Evolutionary conservation across 1,140 invertebrate species (phyloP).

Genomic region (Drosophila bifasciata): DNA sequence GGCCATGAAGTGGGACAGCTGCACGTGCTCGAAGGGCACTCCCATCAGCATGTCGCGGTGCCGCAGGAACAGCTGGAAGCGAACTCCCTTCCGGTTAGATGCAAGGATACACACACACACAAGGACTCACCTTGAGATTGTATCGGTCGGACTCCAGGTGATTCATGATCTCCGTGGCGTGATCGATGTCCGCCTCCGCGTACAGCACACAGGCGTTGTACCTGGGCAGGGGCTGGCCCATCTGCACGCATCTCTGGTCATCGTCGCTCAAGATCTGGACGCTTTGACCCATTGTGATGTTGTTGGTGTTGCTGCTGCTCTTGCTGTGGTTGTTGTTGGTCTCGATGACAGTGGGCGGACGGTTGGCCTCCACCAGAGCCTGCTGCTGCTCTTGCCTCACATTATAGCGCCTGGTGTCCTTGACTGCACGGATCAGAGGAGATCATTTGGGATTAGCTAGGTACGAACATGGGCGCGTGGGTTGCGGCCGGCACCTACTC

Average conservation of each 20-base stretch:
- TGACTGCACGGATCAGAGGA: conserved; percentile 74
- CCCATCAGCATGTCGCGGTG: conserved; percentile 88
- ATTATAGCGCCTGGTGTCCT: conserved; percentile 65
- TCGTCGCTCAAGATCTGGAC: conserved; percentile 58
- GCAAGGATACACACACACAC: neutral
- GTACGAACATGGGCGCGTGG: too few relatives aligned
- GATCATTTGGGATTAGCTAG: neutral
- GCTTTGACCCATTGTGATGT: conserved; percentile 54
- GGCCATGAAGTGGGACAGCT: conserved; percentile 89
- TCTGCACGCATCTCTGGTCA: conserved; percentile 82
- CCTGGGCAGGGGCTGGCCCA: conserved; percentile 85
- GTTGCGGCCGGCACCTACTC: conserved; percentile 83
- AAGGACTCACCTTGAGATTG: conserved; percentile 86
- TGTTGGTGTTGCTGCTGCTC: conserved; percentile 49
- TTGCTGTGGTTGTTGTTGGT: conserved; percentile 36
- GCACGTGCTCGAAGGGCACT: conserved; percentile 88
- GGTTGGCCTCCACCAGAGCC: conserved; percentile 34
- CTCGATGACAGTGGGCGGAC: conserved; percentile 47
- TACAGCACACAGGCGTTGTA: conserved; percentile 91
- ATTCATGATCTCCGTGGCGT: conserved; percentile 87
- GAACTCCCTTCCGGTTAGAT: neutral
- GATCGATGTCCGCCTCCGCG: conserved; percentile 88
- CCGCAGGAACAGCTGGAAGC: conserved; percentile 87
- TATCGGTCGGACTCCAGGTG: conserved; percentile 85
- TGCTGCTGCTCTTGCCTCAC: conserved; percentile 61